These are phyloP conservation scores for Atethmia centrago DNA, from an alignment of 2,888 invertebrate species.

Conservation along the genomic window DNA sequence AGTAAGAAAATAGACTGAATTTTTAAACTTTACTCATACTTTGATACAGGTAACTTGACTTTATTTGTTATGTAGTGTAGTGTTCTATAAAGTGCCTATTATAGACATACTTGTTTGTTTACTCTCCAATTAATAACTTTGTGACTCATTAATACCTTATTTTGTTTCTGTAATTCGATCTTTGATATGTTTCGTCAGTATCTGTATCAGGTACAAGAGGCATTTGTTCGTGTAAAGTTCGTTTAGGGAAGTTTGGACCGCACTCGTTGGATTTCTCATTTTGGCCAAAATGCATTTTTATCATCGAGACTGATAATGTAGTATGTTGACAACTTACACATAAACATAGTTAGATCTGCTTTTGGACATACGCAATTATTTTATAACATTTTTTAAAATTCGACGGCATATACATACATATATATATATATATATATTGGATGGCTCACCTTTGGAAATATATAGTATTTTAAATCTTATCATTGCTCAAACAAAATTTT, in stretches of 20 bases:
- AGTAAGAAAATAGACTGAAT: constrained; percentile 86
- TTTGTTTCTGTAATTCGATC: constrained; percentile 43
- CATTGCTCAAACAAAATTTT: constrained; percentile 89
- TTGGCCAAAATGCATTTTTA: constrained; percentile 89
- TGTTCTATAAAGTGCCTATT: constrained; percentile 77
- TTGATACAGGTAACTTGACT: constrained; percentile 87
- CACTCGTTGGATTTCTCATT: constrained; percentile 86
- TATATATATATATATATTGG: constrained; percentile 86
- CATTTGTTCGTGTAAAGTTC: constrained; percentile 75
- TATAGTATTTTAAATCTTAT: constrained; percentile 84
- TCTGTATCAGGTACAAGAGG: constrained; percentile 84
- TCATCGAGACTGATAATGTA: constrained; percentile 90
- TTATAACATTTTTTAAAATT: constrained; percentile 85
- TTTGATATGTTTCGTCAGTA: constrained; percentile 71
- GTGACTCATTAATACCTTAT: constrained; percentile 40
- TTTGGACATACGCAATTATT: constrained; percentile 86
- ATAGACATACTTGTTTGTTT: constrained; percentile 59
- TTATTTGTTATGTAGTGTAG: constrained; percentile 77
- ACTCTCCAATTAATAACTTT: constrained; percentile 45
- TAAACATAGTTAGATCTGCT: constrained; percentile 88
- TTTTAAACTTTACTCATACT: constrained; percentile 86
- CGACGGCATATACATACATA: constrained; percentile 83
- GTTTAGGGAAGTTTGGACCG: constrained; percentile 75
- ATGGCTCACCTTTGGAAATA: constrained; percentile 89
- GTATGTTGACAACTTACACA: constrained; percentile 84